Percentiles rank a stretch among this genome's conserved stretches.
phyloP scores from a whole-genome alignment of 1,140 invertebrate genomes.

The Octopus sinensis region DNA sequence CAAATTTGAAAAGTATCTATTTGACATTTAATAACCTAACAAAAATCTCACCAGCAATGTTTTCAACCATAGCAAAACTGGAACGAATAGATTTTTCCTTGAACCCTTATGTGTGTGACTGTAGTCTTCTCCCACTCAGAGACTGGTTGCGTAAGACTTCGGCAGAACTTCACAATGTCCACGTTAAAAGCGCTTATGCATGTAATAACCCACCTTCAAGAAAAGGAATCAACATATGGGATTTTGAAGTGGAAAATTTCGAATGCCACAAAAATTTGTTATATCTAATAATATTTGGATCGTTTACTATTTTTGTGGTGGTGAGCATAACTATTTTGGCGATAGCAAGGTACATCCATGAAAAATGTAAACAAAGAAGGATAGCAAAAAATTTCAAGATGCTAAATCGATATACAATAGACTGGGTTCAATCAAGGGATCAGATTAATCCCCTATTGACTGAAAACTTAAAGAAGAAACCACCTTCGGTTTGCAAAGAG shows the following conservation, averaged over 20 bases:
- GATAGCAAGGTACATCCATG: background rate
- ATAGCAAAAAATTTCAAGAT: background rate
- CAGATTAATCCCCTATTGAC: background rate
- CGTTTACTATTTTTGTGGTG: conserved; percentile 27
- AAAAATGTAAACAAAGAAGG: background rate
- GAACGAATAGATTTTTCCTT: conserved; percentile 37
- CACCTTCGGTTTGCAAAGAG: too few relatives aligned
- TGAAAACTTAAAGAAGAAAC: background rate
- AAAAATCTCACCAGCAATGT: conserved; percentile 25
- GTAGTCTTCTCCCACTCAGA: conserved; percentile 35
- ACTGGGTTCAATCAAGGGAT: background rate
- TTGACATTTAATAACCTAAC: conserved; percentile 31
- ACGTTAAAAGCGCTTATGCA: conserved; percentile 24
- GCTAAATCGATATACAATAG: background rate
- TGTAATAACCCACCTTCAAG: conserved; percentile 28
- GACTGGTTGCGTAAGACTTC: conserved; percentile 37
- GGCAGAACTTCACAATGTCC: conserved; percentile 23
- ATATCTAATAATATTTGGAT: conserved; percentile 32
- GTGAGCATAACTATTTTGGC: conserved; percentile 16
- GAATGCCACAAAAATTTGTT: conserved; percentile 20
- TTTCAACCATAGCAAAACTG: conserved; percentile 31
- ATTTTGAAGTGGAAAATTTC: conserved; percentile 26
- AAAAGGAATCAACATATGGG: conserved; percentile 19
- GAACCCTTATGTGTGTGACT: conserved; percentile 45
- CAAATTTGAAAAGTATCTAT: conserved; percentile 26